Conservation (phyloP, 2,797 vertebrate species). For the Potorous gilbertii region DNA sequence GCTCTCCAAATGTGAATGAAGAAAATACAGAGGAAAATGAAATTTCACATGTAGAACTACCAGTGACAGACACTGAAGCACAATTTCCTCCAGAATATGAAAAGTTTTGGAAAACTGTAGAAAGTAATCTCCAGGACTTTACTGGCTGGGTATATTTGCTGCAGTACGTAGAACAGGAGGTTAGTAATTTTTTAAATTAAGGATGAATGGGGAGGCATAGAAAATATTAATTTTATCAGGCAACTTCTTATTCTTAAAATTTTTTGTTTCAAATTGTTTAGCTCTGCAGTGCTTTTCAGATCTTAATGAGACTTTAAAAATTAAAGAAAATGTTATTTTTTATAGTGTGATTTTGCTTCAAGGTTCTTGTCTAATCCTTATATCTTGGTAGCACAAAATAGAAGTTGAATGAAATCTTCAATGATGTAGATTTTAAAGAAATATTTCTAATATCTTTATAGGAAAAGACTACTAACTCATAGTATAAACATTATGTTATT, state of each 20-base stretch:
- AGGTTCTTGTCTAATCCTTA: not conserved
- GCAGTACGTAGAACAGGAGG: constrained; percentile 98
- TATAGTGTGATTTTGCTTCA: not conserved
- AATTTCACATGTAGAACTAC: constrained; percentile 75
- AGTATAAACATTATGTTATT: not conserved
- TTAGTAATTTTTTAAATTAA: constrained; percentile 81
- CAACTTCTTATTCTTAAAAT: constrained; percentile 6
- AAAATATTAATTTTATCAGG: constrained; percentile 18
- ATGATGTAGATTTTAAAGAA: not conserved
- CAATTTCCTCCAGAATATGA: constrained; percentile 93
- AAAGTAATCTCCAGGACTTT: constrained; percentile 97
- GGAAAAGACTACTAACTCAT: not conserved
- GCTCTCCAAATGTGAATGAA: constrained; percentile 87
- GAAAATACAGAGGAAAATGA: constrained; percentile 87
- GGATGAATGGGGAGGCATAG: constrained; percentile 18
- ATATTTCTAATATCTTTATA: not conserved
- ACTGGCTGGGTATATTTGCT: constrained; percentile 97
- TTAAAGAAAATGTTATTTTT: not conserved
- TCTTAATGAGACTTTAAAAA: not conserved
- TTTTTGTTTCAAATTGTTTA: constrained; percentile 50
- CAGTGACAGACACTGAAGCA: constrained; percentile 78
- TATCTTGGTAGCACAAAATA: not conserved
- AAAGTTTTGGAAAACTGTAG: constrained; percentile 93
- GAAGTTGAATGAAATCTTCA: not conserved
- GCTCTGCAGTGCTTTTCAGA: constrained; percentile 41